Percentiles rank a stretch among this genome's conserved stretches.
Conservation (phyloP, 2,888 invertebrate species). For the Odontomyia ornata region DNA sequence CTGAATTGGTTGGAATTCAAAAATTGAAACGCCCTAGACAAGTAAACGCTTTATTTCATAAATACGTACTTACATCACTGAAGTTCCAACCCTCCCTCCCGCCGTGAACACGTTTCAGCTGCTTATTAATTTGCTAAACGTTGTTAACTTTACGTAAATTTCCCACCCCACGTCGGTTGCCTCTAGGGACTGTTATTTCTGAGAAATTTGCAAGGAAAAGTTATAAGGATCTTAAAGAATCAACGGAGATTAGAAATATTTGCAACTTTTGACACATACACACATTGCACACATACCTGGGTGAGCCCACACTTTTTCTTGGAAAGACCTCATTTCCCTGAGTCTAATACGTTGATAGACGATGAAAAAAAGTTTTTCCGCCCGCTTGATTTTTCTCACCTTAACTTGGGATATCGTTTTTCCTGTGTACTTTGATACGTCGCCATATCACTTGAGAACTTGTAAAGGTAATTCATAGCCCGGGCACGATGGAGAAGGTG, state of each 20-base stretch:
- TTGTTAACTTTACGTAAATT: too few relatives aligned
- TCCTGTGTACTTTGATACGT: slow-evolving; percentile 28
- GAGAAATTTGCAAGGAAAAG: neutral
- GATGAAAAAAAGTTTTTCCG: slow-evolving; percentile 21
- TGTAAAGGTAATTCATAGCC: slow-evolving; percentile 13
- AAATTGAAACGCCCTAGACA: too few relatives aligned
- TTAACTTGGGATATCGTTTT: slow-evolving; percentile 16
- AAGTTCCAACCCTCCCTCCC: too few relatives aligned
- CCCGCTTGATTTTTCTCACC: slow-evolving; percentile 34
- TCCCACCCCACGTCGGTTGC: too few relatives aligned
- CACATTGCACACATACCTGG: neutral
- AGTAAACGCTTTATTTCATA: too few relatives aligned
- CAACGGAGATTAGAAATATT: slow-evolving; percentile 23
- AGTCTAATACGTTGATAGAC: slow-evolving; percentile 5
- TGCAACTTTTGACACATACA: slow-evolving; percentile 19
- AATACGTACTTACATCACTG: too few relatives aligned
- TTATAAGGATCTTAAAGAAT: neutral
- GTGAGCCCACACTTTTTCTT: neutral
- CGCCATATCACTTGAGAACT: slow-evolving; percentile 13
- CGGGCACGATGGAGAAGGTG: neutral
- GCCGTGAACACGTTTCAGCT: too few relatives aligned
- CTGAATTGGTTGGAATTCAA: too few relatives aligned
- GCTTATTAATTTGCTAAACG: too few relatives aligned
- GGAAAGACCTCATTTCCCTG: neutral
- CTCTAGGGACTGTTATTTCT: too few relatives aligned